Base-by-base conservation (phyloP, 1,140 invertebrate species). In the Bactericera cockerelli region DNA sequence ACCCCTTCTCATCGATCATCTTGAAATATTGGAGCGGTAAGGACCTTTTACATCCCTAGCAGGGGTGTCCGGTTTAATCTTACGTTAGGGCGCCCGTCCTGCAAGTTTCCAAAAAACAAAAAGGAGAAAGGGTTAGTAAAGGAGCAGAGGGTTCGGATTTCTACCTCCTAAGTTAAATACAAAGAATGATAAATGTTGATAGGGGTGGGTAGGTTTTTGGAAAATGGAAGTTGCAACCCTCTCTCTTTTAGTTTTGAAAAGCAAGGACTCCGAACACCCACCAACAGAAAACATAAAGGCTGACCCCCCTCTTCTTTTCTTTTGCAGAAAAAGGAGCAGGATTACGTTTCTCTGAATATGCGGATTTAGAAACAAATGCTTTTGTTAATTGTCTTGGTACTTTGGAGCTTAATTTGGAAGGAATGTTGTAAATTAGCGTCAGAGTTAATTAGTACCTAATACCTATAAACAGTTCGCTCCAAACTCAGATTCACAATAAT, bases 21-120 rank as follows among this genome's bases (percentile, higher is more conserved):
- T 49, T 49, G 42, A 22, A 31, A 31, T 49, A 49, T 49, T 19
- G 19, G 3, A 49, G 22, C n/a, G n/a, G 22, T 49, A 49, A 49
- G 42, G 42, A 49, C 22, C n/a, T 31, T 31, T 31, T 31, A 13
- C 28, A 31, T 4, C 42, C 22, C 19, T 22, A 10, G 22, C 8
- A 49, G 22, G 42, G 42, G 42, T 49, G 42, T 49, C 19, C 22
- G 42, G 42, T 49, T 49, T 49, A 49, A 49, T 49, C 42, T 49
- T 49, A 49, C 22, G 22, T 49, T 19, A 49, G 42, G 42, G 42
- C 19, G n/a, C 42, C 8, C 22, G 42, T 3, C 22, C 22, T 19
- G 22, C 6, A 49, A 49, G 42, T 49, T 49, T 49, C 42, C 42
- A 49, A 49, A 49, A 49, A 49, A 19, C 22, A 19, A 49, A 49